Base-by-base conservation (phyloP, 2,113 vertebrate genomes). In the Vimba vimba region DNA sequence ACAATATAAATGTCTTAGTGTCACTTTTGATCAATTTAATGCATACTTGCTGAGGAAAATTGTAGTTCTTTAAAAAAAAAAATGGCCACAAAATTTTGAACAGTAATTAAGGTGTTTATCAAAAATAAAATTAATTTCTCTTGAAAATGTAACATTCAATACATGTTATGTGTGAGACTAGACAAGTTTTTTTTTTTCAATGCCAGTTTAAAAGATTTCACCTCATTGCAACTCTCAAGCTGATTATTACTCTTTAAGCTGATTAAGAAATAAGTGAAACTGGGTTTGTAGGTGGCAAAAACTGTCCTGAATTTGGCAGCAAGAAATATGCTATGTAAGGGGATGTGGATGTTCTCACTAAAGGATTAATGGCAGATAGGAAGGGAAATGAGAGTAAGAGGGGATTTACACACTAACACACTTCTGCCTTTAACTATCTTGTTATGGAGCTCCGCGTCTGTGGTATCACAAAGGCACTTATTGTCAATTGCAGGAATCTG, bases 351-450 rank as follows among this genome's bases (percentile, higher is more conserved):
- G 88, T 89, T 79, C 74, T 92, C 86, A 85, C 71, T 84, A 43
- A 36, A 74, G 92, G 94, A 94, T 95, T 94, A 94, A 83, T 45
- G 59, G 69, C 66, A 88, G 84, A 84, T 91, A 92, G 91, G 92
- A 87, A 91, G 86, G 91, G 92, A 93, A 95, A 94, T 88, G 88
- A 93, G 92, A 92, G 91, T 92, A 95, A 94, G 92, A 89, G 25
- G 92, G 91, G 92, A 95, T 95, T 95, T 94, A 87, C 94, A 94
- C 91, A 92, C 90, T 94, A 91, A 94, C 93, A 93, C 92, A 92
- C 86, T 93, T 94, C 62, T 55, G 57, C 52, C 75, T 60, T 86
- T 64, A 75, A 68, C 33, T 45, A 60, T 85, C 59, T 68, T 79
- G 43, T 83, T 76, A 52, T 75, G 10, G 11, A 79, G 50, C 86